phyloP scores from a whole-genome alignment of 2,888 invertebrate genomes.

The Trissonchulus sp. region DNA sequence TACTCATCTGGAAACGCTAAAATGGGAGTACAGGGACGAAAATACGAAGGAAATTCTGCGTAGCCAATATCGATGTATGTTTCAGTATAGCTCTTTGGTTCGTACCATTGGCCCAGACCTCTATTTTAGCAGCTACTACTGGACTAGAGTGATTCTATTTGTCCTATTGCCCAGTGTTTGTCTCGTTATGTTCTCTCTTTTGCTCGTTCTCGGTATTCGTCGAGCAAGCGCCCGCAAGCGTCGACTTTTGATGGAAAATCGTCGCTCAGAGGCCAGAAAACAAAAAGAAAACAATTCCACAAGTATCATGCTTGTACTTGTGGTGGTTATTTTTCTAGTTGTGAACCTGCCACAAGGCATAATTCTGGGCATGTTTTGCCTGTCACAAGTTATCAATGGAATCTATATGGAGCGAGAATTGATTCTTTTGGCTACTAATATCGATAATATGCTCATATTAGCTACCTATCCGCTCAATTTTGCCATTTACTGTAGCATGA shows the following conservation, averaged over 20 bases:
- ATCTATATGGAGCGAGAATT: background rate
- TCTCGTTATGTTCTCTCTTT: constrained; percentile 76
- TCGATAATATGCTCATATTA: constrained; percentile 71
- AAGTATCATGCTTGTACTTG: constrained; percentile 55
- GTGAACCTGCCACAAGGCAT: constrained; percentile 57
- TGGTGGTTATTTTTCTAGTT: constrained; percentile 56
- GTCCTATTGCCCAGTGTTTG: constrained; percentile 81
- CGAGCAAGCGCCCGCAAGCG: constrained; percentile 72
- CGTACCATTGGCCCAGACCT: constrained; percentile 57
- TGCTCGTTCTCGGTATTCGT: constrained; percentile 76
- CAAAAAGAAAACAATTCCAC: constrained; percentile 51
- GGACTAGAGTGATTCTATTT: constrained; percentile 82
- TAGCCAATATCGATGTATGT: constrained; percentile 24
- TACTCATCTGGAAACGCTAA: constrained; percentile 40
- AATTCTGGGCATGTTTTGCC: constrained; percentile 42
- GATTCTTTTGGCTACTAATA: constrained; percentile 15
- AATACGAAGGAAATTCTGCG: background rate
- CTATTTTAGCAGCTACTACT: constrained; percentile 67
- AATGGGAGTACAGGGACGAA: constrained; percentile 56
- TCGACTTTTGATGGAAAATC: constrained; percentile 58
- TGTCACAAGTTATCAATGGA: constrained; percentile 26
- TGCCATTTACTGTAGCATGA: constrained; percentile 90
- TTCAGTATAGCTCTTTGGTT: constrained; percentile 36
- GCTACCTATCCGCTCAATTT: constrained; percentile 79
- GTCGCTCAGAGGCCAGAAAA: constrained; percentile 46